These are phyloP conservation scores for Nephrotoma flavescens DNA, from an alignment of 2,888 invertebrate genomes.

Conservation along the genomic window DNA sequence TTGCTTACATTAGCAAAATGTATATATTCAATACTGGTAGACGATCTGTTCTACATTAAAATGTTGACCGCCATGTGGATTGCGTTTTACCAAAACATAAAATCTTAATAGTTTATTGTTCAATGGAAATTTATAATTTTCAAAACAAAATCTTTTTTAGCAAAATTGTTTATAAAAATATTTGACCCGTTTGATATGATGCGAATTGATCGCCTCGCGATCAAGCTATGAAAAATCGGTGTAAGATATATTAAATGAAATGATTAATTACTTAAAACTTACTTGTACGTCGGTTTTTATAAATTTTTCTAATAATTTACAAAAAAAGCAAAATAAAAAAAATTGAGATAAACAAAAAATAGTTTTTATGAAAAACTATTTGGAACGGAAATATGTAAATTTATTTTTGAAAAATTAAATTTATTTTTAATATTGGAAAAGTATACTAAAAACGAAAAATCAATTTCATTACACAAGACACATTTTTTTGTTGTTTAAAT, in stretches of 20 bases:
- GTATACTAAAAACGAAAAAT: not conserved
- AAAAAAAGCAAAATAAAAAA: not conserved
- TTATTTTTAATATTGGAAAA: not conserved
- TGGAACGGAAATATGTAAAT: not conserved
- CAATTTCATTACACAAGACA: not conserved
- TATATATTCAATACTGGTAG: not conserved
- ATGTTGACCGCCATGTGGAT: not conserved
- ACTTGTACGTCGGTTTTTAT: not conserved
- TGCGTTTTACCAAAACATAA: not conserved
- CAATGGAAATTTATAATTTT: not conserved
- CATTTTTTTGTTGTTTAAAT: not conserved
- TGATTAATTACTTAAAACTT: not conserved
- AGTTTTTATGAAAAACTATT: not conserved
- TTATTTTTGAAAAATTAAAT: not conserved
- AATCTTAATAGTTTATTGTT: not conserved
- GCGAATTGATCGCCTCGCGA: not conserved
- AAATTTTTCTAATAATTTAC: not conserved
- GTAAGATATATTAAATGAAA: not conserved
- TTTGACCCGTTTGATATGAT: not conserved
- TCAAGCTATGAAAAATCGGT: not conserved
- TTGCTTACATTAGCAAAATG: not conserved
- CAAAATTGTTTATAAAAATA: not conserved
- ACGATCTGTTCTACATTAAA: not conserved
- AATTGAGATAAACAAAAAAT: not conserved
- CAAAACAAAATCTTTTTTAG: not conserved